Conservation (phyloP, 2,113 vertebrate genomes). For the Grammomys dolichurus region DNA sequence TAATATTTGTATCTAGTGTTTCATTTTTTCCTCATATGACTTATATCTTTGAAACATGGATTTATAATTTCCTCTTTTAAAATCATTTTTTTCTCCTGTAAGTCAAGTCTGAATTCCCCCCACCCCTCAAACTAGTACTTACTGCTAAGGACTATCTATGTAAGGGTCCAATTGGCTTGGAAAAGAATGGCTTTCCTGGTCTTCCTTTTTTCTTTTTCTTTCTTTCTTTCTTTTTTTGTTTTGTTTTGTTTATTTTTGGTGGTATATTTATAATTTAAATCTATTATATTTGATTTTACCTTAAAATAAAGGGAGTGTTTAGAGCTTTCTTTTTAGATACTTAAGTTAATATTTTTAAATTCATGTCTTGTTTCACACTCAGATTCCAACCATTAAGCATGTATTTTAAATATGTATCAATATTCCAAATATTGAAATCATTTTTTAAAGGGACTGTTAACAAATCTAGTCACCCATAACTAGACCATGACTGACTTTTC, state of each 20-base stretch:
- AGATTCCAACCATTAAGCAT: constrained; percentile 77
- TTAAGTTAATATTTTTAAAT: constrained; percentile 75
- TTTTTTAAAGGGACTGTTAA: constrained; percentile 83
- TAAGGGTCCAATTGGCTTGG: constrained; percentile 77
- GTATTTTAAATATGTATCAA: constrained; percentile 81
- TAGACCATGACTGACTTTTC: constrained; percentile 84
- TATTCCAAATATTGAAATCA: constrained; percentile 81
- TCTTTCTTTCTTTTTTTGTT: too few species aligned
- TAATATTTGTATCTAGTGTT: constrained; percentile 51
- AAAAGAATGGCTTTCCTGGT: constrained; percentile 80
- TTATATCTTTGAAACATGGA: constrained; percentile 45
- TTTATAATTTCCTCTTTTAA: constrained; percentile 64
- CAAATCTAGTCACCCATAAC: constrained; percentile 83
- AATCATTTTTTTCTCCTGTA: constrained; percentile 56
- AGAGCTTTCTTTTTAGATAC: constrained; percentile 69
- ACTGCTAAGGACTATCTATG: constrained; percentile 13
- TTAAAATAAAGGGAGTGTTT: constrained; percentile 72
- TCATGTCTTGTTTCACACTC: constrained; percentile 76
- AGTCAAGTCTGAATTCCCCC: constrained; percentile 40
- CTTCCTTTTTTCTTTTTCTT: background rate
- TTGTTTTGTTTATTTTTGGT: constrained; percentile 34
- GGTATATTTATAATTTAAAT: constrained; percentile 69
- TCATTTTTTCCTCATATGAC: constrained; percentile 55
- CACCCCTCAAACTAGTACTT: constrained; percentile 55
- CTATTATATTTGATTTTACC: constrained; percentile 71